Conservation (phyloP, 2,888 invertebrate species). For the Dolomedes plantarius region DNA sequence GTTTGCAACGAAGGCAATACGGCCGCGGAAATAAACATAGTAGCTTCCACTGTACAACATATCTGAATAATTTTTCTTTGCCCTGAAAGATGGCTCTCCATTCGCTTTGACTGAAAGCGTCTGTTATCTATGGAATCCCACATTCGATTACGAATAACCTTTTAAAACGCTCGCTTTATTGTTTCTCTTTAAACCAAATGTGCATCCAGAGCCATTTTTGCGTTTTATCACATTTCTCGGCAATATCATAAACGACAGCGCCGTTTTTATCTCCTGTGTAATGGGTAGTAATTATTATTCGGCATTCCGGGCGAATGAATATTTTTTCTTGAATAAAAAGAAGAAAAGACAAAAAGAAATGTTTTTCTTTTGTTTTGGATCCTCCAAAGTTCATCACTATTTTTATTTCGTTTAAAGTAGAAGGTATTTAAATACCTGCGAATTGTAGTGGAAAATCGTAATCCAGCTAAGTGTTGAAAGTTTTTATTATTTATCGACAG, state of each 20-base stretch:
- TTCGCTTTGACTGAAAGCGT: too few species aligned
- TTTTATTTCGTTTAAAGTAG: background rate
- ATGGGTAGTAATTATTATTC: conserved; percentile 43
- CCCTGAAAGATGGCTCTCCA: too few species aligned
- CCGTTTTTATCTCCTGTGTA: conserved; percentile 42
- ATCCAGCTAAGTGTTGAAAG: conserved; percentile 45
- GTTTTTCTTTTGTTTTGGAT: conserved; percentile 17
- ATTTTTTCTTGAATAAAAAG: background rate
- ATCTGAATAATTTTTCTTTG: too few species aligned
- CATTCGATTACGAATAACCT: too few species aligned
- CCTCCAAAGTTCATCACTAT: background rate
- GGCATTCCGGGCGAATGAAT: background rate
- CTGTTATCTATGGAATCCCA: too few species aligned
- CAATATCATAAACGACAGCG: background rate
- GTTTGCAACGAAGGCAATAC: too few species aligned
- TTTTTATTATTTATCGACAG: conserved; percentile 31
- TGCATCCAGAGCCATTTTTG: too few species aligned
- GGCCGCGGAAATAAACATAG: too few species aligned
- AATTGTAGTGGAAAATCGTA: conserved; percentile 29
- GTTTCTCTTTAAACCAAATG: too few species aligned
- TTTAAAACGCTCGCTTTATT: too few species aligned
- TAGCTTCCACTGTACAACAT: too few species aligned
- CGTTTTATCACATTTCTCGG: background rate
- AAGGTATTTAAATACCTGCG: conserved; percentile 32
- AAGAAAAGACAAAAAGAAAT: conserved; percentile 9